A percentile compares a stretch with the other conserved stretches of the same genome.
These are phyloP conservation scores for Melanostoma mellinum DNA, from an alignment of 2,888 invertebrate species.

Conservation along the genomic window DNA sequence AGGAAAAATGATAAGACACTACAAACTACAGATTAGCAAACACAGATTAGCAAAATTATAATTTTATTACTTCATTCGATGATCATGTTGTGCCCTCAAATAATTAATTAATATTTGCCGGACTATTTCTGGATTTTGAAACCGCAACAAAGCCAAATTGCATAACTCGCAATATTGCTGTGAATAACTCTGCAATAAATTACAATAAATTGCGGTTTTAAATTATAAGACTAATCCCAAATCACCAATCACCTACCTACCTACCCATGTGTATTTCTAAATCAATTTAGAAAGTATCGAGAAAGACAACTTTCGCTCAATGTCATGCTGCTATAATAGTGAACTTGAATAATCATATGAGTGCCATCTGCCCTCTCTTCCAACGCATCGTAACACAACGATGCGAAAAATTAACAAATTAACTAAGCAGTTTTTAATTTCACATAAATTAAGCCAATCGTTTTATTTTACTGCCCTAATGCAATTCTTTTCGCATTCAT, in stretches of 20 bases:
- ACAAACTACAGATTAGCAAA: too few relatives aligned
- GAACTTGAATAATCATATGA: slow-evolving; percentile 29
- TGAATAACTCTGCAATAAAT: neutral
- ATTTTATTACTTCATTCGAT: too few relatives aligned
- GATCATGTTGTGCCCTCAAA: too few relatives aligned
- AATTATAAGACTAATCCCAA: slow-evolving; percentile 2
- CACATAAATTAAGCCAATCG: slow-evolving; percentile 18
- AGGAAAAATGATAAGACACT: too few relatives aligned
- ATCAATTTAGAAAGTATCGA: slow-evolving; percentile 31
- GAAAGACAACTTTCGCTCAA: slow-evolving; percentile 52
- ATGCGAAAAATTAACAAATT: slow-evolving; percentile 16
- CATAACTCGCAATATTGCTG: too few relatives aligned
- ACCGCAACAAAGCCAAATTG: too few relatives aligned
- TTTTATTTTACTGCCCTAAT: slow-evolving; percentile 11
- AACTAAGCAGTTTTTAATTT: neutral
- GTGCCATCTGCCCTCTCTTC: neutral
- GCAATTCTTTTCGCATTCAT: slow-evolving; percentile 52
- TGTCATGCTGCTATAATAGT: slow-evolving; percentile 17
- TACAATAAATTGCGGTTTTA: neutral
- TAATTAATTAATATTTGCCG: too few relatives aligned
- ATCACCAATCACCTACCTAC: too few relatives aligned
- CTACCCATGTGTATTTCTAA: slow-evolving; percentile 1
- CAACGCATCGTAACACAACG: slow-evolving; percentile 7
- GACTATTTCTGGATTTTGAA: too few relatives aligned
- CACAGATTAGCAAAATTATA: too few relatives aligned